Evolutionary conservation across 1,140 invertebrate species (phyloP), one percentile per base, ranked within the genome.

Genomic region (Chrysomallon squamiferum): DNA sequence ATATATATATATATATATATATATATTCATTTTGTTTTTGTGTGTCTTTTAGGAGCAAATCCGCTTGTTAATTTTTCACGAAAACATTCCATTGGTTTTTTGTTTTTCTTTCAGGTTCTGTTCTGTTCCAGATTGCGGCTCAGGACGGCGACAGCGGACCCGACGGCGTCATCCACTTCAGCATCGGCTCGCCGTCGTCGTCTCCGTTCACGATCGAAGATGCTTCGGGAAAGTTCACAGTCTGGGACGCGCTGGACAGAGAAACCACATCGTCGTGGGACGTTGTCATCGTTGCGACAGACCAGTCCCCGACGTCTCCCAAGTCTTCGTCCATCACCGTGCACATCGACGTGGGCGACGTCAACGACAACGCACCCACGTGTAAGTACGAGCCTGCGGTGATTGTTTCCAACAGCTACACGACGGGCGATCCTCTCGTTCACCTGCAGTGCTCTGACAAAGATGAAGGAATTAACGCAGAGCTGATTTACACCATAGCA

Each of bases 321-420:
- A 11, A 29, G 27, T 54, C 57, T 2, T 13, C 35, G 5, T 41
- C 57, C 13, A 33, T 30, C 3, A 65, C 62, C 2, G 29, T 69
- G 15, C 47, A 6, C 9, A 49, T 69, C 15, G 49, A 35, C 38
- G 13, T 69, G 25, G 18, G 11, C 11, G 58, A 61, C 22, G 58
- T 47, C 13, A 69, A 65, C 38, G 62, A 69, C 22, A 65, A 69
- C 35, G 43, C 59, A 6, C 62, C 67, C 4, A 45, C 41, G 2
- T 69, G 67, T 43, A 22, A 69, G 2, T 33, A 57, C 18, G n/a
- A 63, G 18, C 50, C 38, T 13, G 30, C 41, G 4, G n/a, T 66
- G 45, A 32, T 61, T 15, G 59, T 66, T 27, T 2, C 50, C n/a
- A 27, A 54, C 22, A 25, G 22, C 18, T 54, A 54, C 50, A 0